Percentiles rank a stretch among this genome's conserved stretches.
Conservation (phyloP, 2,113 vertebrate species). For the Okapia johnstoni region DNA sequence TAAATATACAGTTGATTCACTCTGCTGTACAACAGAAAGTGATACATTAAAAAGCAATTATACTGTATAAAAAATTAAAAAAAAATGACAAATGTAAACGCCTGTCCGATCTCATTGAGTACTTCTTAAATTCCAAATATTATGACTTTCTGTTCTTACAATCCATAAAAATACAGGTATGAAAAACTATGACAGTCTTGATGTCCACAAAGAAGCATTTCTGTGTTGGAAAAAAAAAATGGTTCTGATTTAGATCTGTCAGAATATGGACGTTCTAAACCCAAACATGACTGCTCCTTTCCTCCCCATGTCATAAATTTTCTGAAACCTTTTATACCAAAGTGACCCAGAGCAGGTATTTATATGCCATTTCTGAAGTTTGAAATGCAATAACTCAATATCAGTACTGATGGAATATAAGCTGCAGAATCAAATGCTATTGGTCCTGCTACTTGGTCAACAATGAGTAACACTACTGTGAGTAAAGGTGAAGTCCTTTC, state of each 20-base stretch:
- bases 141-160: not conserved
- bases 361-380: slow-evolving; percentile 36
- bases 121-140: not conserved
- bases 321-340: slow-evolving; percentile 37
- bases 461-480: slow-evolving; percentile 45
- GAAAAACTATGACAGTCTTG: not conserved
- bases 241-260: not conserved
- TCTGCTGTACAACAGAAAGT: not conserved
- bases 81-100: not conserved
- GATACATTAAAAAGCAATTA: not conserved
- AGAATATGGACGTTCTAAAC: not conserved
- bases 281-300: not conserved
- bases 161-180: not conserved
- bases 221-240: not conserved
- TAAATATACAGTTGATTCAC: not conserved
- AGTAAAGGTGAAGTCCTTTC: slow-evolving; percentile 46
- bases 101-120: not conserved
- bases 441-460: slow-evolving; percentile 27
- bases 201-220: not conserved
- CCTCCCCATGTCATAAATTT: not conserved
- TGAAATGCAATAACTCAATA: slow-evolving; percentile 65
- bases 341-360: slow-evolving; percentile 27
- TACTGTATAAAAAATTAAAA: not conserved
- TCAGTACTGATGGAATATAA: slow-evolving; percentile 48
- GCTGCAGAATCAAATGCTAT: slow-evolving; percentile 54